Conservation (phyloP, 2,797 vertebrate species). For the Eupleurogrammus muticus region DNA sequence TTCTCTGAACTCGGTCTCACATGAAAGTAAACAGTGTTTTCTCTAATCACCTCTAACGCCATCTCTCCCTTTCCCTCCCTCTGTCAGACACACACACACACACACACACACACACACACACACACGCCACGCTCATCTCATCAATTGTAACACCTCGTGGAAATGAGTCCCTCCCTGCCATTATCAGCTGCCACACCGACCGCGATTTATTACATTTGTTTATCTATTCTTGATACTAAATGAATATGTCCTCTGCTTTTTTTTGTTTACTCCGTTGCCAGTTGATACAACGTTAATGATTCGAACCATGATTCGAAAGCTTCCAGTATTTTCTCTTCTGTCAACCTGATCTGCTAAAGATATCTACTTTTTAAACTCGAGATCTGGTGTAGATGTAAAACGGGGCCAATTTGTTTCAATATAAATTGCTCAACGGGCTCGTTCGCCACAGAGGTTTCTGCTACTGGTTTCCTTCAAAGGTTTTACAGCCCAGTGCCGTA, state of each 20-base stretch:
- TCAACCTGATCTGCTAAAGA: no score
- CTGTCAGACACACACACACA: slow-evolving; percentile 40
- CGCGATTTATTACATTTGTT: slow-evolving; percentile 25
- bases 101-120: slow-evolving; percentile 25
- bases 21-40: slow-evolving; percentile 39
- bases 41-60: slow-evolving; percentile 45
- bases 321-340: not conserved
- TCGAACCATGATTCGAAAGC: not conserved
- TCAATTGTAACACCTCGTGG: slow-evolving; percentile 58
- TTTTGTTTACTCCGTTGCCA: slow-evolving; percentile 7
- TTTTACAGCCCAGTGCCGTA: no score
- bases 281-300: not conserved
- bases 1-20: slow-evolving; percentile 23
- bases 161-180: slow-evolving; percentile 55
- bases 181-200: slow-evolving; percentile 50
- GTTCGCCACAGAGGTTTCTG: no score
- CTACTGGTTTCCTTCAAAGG: no score
- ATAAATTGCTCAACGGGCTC: no score
- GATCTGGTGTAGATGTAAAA: no score
- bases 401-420: no score
- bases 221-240: slow-evolving; percentile 13
- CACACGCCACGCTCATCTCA: slow-evolving; percentile 56
- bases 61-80: slow-evolving; percentile 18
- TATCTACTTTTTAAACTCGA: no score
- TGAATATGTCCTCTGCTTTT: slow-evolving; percentile 7